These are phyloP conservation scores for Thymelicus acteon DNA, from an alignment of 2,888 invertebrate species.

Conservation along the genomic window DNA sequence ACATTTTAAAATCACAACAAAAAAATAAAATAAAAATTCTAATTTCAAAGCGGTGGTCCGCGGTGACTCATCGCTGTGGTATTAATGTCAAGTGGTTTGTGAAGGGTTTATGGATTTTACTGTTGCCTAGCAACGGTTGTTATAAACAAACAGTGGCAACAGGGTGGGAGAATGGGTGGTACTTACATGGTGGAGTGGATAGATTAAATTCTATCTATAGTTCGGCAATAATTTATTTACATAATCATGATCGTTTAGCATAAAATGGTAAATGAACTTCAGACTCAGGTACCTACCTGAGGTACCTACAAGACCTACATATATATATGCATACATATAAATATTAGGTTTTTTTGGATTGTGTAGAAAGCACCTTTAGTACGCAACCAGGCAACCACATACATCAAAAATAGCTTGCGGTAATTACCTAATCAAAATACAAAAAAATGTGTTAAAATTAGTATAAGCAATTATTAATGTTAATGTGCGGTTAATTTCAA, in stretches of 20 bases:
- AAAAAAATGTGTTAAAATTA: too few species aligned
- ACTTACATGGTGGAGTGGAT: background rate
- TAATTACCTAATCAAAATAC: too few species aligned
- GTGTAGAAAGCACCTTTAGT: too few species aligned
- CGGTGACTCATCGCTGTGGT: slow-evolving; percentile 69
- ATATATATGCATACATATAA: too few species aligned
- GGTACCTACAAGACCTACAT: too few species aligned
- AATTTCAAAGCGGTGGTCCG: slow-evolving; percentile 52
- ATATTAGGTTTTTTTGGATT: too few species aligned
- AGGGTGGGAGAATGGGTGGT: slow-evolving; percentile 8
- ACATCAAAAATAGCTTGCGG: too few species aligned
- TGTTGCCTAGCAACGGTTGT: slow-evolving; percentile 66
- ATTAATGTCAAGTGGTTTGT: slow-evolving; percentile 45
- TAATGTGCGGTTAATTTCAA: too few species aligned
- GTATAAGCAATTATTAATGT: too few species aligned
- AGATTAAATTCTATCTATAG: background rate
- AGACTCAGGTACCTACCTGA: too few species aligned
- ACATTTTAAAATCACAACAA: slow-evolving; percentile 52
- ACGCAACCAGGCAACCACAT: too few species aligned
- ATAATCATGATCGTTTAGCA: background rate
- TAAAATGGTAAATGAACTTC: too few species aligned
- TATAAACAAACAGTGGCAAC: slow-evolving; percentile 57
- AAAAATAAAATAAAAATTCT: slow-evolving; percentile 49
- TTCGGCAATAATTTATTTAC: background rate
- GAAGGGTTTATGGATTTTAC: slow-evolving; percentile 74